Base-by-base conservation (phyloP, 2,113 vertebrate species). In the Talpa occidentalis region DNA sequence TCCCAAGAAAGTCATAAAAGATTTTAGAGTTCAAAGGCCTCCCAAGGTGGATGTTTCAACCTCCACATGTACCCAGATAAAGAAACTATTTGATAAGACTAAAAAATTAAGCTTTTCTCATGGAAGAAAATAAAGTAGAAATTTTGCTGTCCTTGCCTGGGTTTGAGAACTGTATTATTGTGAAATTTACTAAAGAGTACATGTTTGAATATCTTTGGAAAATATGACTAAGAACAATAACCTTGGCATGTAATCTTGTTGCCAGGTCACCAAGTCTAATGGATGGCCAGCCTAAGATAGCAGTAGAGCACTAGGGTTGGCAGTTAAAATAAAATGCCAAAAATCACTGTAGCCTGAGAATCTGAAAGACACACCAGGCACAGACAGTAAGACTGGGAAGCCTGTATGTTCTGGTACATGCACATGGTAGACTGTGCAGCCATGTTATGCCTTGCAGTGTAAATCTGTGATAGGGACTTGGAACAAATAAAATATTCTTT, bases 71-170 rank as follows among this genome's bases (percentile, higher is more conserved):
- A 91, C 32, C 22, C 26, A 22, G 59, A 74, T 73, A 22, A 64
- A 62, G 91, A 73, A 76, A 42, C 47, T 82, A 72, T 73, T 35
- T 54, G 88, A 40, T 10, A 80, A 16, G 16, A 62, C 56, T 73
- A 69, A 77, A n/a, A 32, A 70, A 72, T 59, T 66, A 87, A 56
- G n/a, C 42, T 82, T 12, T 84, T 83, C 28, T 84, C n/a, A 69
- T 59, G 24, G 17, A 94, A 73, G 32, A 62, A 88, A 90, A 52
- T 85, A 30, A 90, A 86, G 42, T 28, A 77, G 42, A 42, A 92
- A n/a, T 90, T 79, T 42, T 8, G 52, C 30, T 73, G 21, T 95
- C 22, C 26, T 79, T 74, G 15, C 12, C 28, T 86, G 80, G 52
- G 52, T 77, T 77, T 95, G 67, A 80, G 60, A 93, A 54, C 47